Conservation (phyloP, 2,797 vertebrate species). For the Botia kubotai region DNA sequence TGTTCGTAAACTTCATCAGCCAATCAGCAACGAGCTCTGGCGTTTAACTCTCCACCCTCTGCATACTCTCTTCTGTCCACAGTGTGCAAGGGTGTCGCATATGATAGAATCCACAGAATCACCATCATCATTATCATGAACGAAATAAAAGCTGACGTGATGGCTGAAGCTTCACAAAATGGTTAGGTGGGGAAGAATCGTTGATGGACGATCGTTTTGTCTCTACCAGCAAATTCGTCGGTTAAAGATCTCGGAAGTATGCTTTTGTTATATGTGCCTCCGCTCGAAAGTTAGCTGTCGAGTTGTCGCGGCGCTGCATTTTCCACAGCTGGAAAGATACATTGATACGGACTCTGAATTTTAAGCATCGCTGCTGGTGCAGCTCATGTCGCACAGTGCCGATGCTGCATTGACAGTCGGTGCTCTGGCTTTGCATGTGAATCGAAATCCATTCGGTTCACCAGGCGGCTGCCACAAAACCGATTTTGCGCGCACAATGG, state of each 20-base stretch:
- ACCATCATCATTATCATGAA: constrained; percentile 25
- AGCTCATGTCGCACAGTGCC: constrained; percentile 39
- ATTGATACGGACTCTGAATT: constrained; percentile 42
- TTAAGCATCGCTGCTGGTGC: constrained; percentile 55
- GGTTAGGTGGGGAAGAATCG: constrained; percentile 13
- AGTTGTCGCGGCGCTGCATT: constrained; percentile 25
- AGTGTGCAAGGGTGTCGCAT: constrained; percentile 47
- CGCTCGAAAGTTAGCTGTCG: constrained; percentile 55
- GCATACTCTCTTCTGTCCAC: constrained; percentile 59
- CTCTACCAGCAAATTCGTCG: background rate
- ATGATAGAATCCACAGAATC: constrained; percentile 39
- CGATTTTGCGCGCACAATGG: constrained; percentile 69
- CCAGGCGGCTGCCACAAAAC: constrained; percentile 23
- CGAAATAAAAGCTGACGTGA: constrained; percentile 21
- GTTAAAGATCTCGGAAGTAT: background rate
- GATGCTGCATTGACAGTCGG: constrained; percentile 58
- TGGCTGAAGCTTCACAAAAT: background rate
- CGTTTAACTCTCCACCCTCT: constrained; percentile 35
- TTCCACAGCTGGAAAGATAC: background rate
- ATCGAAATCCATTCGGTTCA: constrained; percentile 4
- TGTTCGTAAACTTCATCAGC: constrained; percentile 78
- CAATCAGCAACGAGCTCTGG: constrained; percentile 66
- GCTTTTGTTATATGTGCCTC: constrained; percentile 36
- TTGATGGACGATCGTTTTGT: background rate
- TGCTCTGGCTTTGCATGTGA: constrained; percentile 46